Percentiles rank a stretch among this genome's conserved stretches.
phyloP scores from a whole-genome alignment of 2,888 invertebrate genomes.

The Chaetogeoica ovagalla region DNA sequence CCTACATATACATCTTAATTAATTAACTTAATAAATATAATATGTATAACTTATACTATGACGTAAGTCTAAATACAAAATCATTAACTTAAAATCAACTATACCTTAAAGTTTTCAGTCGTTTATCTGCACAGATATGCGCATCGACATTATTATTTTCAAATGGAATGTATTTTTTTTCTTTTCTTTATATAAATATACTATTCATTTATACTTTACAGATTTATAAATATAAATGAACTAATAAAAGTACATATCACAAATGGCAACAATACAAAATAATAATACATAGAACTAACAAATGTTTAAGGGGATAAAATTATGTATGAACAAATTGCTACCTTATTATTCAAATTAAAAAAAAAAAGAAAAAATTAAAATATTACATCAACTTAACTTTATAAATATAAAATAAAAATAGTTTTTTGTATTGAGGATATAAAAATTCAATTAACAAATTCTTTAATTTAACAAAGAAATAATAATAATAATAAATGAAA shows the following conservation, averaged over 20 bases:
- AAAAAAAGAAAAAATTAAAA: constrained; percentile 10
- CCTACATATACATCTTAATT: constrained; percentile 39
- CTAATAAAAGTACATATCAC: constrained; percentile 53
- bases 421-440: constrained; percentile 11
- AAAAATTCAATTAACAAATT: constrained; percentile 25
- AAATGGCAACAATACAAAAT: constrained; percentile 55
- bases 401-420: constrained; percentile 29
- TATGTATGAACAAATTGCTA: constrained; percentile 13
- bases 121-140: constrained; percentile 46
- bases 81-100: constrained; percentile 20
- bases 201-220: constrained; percentile 25
- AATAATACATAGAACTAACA: constrained; percentile 49
- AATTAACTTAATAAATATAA: constrained; percentile 23
- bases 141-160: constrained; percentile 47
- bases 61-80: constrained; percentile 24
- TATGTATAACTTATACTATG: constrained; percentile 23
- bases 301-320: constrained; percentile 17
- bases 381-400: neutral
- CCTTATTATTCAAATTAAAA: neutral
- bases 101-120: constrained; percentile 46
- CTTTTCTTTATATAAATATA: constrained; percentile 25
- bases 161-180: constrained; percentile 37
- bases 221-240: constrained; percentile 38
- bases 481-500: neutral
- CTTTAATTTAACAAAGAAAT: constrained; percentile 28